phyloP scores from a whole-genome alignment of 2,888 invertebrate genomes.

The Achlya flavicornis region DNA sequence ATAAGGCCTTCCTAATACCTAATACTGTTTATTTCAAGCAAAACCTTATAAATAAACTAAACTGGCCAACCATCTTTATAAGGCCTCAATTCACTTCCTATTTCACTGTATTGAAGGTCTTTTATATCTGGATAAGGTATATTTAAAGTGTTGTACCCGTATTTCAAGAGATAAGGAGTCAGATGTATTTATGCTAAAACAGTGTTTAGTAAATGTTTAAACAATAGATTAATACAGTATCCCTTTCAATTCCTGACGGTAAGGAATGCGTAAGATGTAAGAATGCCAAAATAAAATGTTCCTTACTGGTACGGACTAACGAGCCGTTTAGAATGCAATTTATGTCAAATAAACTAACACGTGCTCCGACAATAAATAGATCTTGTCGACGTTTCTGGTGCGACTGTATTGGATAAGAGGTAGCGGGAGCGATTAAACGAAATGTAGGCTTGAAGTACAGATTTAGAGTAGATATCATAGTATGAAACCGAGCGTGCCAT shows the following conservation, averaged over 20 bases:
- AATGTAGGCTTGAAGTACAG: too few relatives aligned
- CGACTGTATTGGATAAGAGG: conserved; percentile 30
- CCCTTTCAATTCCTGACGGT: neutral
- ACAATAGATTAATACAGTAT: neutral
- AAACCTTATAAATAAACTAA: neutral
- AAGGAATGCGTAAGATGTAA: conserved; percentile 51
- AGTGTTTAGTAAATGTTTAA: neutral
- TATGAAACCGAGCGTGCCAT: too few relatives aligned
- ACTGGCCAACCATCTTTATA: neutral
- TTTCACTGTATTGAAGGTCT: neutral
- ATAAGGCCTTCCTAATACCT: neutral
- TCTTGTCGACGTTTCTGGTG: conserved; percentile 49
- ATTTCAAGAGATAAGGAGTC: neutral
- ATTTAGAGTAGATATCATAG: too few relatives aligned
- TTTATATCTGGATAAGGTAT: neutral
- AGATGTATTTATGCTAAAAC: neutral
- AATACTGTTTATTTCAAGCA: neutral
- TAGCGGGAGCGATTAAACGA: conserved; percentile 26
- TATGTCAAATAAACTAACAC: conserved; percentile 79
- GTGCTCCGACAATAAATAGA: conserved; percentile 75
- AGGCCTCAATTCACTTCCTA: neutral
- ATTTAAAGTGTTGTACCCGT: neutral
- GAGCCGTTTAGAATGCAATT: conserved; percentile 70
- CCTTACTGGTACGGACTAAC: conserved; percentile 59
- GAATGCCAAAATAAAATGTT: conserved; percentile 57